phyloP scores from a whole-genome alignment of 2,113 vertebrate species.

The Typhlomys cinereus region DNA sequence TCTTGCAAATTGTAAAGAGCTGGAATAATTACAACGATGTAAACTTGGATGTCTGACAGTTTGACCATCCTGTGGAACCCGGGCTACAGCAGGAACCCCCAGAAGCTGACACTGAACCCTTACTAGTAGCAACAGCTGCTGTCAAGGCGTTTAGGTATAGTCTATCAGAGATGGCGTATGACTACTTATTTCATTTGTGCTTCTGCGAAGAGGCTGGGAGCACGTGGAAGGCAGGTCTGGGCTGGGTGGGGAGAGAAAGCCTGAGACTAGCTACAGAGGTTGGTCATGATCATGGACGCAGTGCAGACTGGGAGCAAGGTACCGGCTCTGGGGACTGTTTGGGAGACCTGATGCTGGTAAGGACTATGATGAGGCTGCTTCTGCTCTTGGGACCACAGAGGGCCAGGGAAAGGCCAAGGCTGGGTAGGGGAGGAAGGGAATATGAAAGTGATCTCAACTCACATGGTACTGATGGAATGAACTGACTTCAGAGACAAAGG shows the following conservation, averaged over 20 bases:
- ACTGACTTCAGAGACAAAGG: slow-evolving; percentile 57
- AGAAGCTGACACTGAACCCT: slow-evolving; percentile 61
- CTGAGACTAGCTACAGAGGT: slow-evolving; percentile 65
- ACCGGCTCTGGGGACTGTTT: slow-evolving; percentile 64
- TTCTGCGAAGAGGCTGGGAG: slow-evolving; percentile 71
- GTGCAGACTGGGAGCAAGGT: slow-evolving; percentile 69
- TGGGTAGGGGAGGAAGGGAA: background rate
- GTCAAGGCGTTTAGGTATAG: slow-evolving; percentile 75
- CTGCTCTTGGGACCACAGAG: slow-evolving; percentile 41
- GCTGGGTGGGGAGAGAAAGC: background rate
- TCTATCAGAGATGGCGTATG: slow-evolving; percentile 66
- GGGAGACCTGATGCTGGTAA: slow-evolving; percentile 43
- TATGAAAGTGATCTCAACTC: slow-evolving; percentile 47
- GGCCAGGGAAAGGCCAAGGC: slow-evolving; percentile 25
- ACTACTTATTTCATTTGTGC: slow-evolving; percentile 75
- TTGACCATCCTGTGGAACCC: slow-evolving; percentile 68
- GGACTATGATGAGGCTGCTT: slow-evolving; percentile 47
- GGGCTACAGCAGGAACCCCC: background rate
- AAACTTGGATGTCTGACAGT: slow-evolving; percentile 80
- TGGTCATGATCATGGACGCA: slow-evolving; percentile 69
- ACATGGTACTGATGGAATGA: slow-evolving; percentile 59
- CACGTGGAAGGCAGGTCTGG: slow-evolving; percentile 41
- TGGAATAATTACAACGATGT: slow-evolving; percentile 78
- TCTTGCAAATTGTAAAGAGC: slow-evolving; percentile 81
- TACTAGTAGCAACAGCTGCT: slow-evolving; percentile 66